phyloP scores from a whole-genome alignment of 2,113 vertebrate genomes.

The Elgaria multicarinata region DNA sequence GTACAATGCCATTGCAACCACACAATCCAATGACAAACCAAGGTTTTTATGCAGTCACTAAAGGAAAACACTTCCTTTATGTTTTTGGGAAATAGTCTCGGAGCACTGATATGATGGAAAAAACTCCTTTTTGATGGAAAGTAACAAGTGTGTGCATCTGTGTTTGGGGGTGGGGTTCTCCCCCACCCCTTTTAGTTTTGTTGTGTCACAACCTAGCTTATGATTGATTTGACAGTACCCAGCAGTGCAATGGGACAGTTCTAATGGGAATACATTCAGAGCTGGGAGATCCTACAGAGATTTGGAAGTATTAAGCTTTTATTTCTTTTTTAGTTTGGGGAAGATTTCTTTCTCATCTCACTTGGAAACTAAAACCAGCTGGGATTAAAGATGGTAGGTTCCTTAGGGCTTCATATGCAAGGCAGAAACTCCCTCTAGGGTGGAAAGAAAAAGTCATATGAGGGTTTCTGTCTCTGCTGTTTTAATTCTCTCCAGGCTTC shows the following conservation, averaged over 20 bases:
- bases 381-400: conserved; percentile 49
- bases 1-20: background rate
- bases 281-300: conserved; percentile 48
- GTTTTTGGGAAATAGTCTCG: background rate
- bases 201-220: conserved; percentile 45
- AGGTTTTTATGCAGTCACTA: background rate
- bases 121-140: background rate
- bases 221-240: conserved; percentile 45
- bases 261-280: conserved; percentile 53
- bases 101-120: background rate
- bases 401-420: conserved; percentile 36
- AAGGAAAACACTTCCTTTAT: background rate
- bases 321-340: conserved; percentile 18
- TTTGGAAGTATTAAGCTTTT: conserved; percentile 53
- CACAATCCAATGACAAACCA: conserved; percentile 1
- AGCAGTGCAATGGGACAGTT: conserved; percentile 43
- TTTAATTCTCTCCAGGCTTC: conserved; percentile 34
- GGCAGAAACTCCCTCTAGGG: background rate
- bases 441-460: background rate
- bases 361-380: conserved; percentile 56
- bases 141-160: background rate
- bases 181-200: background rate
- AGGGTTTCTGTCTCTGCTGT: conserved; percentile 40
- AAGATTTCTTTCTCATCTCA: conserved; percentile 57
- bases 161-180: no score